Conservation (phyloP, 2,888 invertebrate genomes). For the Stenodema calcarata region DNA sequence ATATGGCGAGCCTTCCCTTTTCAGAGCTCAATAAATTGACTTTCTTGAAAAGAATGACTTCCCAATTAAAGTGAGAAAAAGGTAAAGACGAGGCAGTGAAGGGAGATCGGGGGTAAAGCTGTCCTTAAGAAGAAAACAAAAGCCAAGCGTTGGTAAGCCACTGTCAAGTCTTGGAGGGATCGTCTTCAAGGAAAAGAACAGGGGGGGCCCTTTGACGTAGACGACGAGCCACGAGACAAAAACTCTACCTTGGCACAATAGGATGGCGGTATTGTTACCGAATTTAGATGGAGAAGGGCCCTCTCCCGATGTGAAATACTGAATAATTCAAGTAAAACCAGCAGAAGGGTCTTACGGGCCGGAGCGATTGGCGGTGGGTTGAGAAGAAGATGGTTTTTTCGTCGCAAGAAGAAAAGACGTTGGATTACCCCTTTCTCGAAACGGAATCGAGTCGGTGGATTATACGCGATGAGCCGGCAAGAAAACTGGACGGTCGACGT, state of each 20-base stretch:
- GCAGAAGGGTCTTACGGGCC: not conserved
- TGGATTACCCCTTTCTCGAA: not conserved
- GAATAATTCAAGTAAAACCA: conserved; percentile 48
- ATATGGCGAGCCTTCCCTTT: conserved; percentile 31
- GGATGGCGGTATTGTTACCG: conserved; percentile 49
- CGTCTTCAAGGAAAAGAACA: conserved; percentile 13
- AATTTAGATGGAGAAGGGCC: conserved; percentile 28
- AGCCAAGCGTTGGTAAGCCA: conserved; percentile 24
- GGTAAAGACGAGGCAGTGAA: not conserved
- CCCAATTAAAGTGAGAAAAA: conserved; percentile 48
- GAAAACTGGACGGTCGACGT: not conserved
- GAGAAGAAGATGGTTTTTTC: conserved; percentile 18
- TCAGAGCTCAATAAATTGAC: conserved; percentile 35
- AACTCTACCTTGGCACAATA: conserved; percentile 35
- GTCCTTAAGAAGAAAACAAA: conserved; percentile 28
- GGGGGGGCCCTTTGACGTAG: conserved; percentile 3
- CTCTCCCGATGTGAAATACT: conserved; percentile 42
- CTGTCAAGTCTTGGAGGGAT: conserved; percentile 25
- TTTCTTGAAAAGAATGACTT: conserved; percentile 47
- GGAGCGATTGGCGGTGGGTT: not conserved
- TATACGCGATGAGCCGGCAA: conserved; percentile 6
- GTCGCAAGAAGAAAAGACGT: conserved; percentile 8
- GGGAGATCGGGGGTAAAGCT: not conserved
- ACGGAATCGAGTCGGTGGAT: not conserved
- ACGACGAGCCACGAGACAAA: conserved; percentile 14